Evolutionary conservation across 2,888 invertebrate genomes (phyloP), one percentile per base, ranked within the genome.

Genomic region (Torymus tubicola): DNA sequence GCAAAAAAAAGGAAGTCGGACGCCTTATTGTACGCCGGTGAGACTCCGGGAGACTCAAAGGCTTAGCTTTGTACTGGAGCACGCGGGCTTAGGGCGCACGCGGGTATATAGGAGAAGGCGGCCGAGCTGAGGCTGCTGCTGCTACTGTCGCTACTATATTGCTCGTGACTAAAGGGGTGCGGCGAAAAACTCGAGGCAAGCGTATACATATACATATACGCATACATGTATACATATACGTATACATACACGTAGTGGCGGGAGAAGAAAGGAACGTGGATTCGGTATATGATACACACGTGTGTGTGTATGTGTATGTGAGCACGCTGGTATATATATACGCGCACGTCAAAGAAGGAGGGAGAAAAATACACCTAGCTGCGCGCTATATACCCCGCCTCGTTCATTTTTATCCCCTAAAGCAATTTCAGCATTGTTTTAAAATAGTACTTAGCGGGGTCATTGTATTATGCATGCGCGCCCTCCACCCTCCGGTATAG

Each of bases 361-460:
- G 87, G 89, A 89, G 88, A 90, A 90, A 90, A 90, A 89, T 90
- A 90, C 88, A 90, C 90, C 90, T 89, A 89, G 88, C 90, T 85
- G 84, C 86, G n/a, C n/a, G n/a, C n/a, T n/a, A n/a, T n/a, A n/a
- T 21, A 21, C 21, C 85, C 88, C 89, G 73, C 75, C 80, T 81
- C 79, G 79, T 83, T 90, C 90, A 91, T 91, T 90, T 90, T 91
- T 90, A 91, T 90, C 90, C 90, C 90, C 90, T 91, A 90, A 90
- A 91, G 90, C 90, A 90, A 90, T 90, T 90, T 90, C 89, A 90
- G 90, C 90, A 91, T 91, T 91, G 90, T 91, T 90, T 91, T 91
- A 90, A 91, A 91, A 91, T 91, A 90, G 90, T 91, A 91, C 90
- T 91, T 91, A 91, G 89, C 90, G 89, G 90, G 90, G 90, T 90